Evolutionary conservation across 2,113 vertebrate genomes (phyloP).

Genomic region (Eupsittula cactorum): DNA sequence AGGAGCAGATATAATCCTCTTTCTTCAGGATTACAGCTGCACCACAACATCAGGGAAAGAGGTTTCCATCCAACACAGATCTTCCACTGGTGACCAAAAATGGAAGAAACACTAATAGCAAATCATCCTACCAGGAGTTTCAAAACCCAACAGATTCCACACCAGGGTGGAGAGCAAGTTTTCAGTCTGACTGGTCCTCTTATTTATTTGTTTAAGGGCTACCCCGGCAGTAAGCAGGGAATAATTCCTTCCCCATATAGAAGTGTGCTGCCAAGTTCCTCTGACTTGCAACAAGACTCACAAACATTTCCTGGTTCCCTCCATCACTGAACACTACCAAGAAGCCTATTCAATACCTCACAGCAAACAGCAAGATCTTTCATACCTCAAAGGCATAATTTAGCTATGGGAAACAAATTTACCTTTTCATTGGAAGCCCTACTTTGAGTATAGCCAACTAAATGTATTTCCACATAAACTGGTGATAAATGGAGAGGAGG

Average conservation of each 20-base stretch:
- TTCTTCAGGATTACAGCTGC: neutral
- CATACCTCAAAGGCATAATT: neutral
- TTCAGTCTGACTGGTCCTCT: neutral
- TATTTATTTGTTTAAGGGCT: slow-evolving; percentile 45
- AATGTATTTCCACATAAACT: slow-evolving; percentile 4
- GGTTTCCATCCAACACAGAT: neutral
- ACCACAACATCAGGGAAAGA: neutral
- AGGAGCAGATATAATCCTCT: neutral
- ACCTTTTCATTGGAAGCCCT: slow-evolving; percentile 30
- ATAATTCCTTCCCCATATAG: neutral
- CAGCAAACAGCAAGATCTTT: slow-evolving; percentile 13
- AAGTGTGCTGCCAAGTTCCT: neutral
- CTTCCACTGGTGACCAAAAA: neutral
- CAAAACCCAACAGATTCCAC: slow-evolving; percentile 17
- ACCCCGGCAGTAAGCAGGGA: neutral
- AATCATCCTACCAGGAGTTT: neutral
- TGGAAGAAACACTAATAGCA: neutral
- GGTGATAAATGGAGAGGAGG: slow-evolving; percentile 16
- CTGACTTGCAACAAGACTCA: neutral
- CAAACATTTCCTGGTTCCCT: neutral
- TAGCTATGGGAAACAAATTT: slow-evolving; percentile 14
- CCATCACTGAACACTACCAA: neutral
- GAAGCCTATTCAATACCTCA: neutral
- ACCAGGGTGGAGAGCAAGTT: slow-evolving; percentile 16
- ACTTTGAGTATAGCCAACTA: neutral